Conservation (phyloP, 2,888 invertebrate species). For the Empis stercorea region DNA sequence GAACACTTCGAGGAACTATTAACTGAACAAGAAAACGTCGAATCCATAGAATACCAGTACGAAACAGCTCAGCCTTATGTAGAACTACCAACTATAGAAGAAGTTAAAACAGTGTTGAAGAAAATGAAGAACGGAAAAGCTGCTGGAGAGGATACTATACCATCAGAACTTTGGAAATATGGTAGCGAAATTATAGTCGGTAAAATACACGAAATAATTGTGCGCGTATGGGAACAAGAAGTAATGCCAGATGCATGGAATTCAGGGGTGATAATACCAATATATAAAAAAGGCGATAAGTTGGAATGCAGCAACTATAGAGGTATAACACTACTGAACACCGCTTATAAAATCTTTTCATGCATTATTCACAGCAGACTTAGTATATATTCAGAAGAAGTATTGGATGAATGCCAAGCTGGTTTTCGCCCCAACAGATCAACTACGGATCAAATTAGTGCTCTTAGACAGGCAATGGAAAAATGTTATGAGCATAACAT, state of each 20-base stretch:
- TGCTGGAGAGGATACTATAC: neutral
- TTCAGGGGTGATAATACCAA: neutral
- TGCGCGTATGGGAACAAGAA: too few relatives aligned
- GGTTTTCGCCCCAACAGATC: too few relatives aligned
- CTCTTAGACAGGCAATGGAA: neutral
- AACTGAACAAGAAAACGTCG: too few relatives aligned
- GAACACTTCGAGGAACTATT: too few relatives aligned
- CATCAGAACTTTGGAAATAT: constrained; percentile 6
- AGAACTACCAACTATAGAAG: neutral
- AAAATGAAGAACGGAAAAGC: constrained; percentile 3
- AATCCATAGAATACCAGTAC: too few relatives aligned
- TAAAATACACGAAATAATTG: too few relatives aligned
- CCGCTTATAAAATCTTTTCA: neutral
- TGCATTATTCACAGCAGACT: neutral
- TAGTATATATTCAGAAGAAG: neutral
- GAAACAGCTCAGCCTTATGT: too few relatives aligned
- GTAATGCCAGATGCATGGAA: neutral
- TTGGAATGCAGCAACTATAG: neutral
- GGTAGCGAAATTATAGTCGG: too few relatives aligned
- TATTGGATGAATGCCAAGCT: neutral
- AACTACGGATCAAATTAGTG: neutral
- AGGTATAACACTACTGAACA: neutral
- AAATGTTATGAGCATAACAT: neutral
- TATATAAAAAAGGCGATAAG: neutral
- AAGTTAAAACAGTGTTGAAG: too few relatives aligned